phyloP scores from a whole-genome alignment of 2,888 invertebrate genomes.

The Tipula vernalis region DNA sequence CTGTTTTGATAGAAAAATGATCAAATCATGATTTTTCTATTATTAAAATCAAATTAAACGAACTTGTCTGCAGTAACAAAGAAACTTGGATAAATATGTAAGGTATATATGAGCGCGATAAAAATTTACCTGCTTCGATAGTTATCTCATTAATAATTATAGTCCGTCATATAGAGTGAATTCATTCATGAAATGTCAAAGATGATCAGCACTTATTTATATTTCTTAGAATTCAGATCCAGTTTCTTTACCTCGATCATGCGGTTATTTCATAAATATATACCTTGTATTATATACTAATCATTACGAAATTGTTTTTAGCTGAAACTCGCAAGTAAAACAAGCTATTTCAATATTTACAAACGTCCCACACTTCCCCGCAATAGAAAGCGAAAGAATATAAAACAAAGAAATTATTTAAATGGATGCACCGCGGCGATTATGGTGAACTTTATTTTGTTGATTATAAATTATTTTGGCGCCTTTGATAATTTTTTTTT shows the following conservation, averaged over 20 bases:
- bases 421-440: no score
- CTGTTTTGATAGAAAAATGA: not conserved
- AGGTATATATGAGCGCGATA: not conserved
- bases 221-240: not conserved
- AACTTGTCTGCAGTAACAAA: not conserved
- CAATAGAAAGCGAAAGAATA: no score
- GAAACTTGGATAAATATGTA: not conserved
- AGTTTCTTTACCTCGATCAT: not conserved
- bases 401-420: no score
- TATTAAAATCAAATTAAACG: not conserved
- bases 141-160: not conserved
- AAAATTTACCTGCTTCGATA: not conserved
- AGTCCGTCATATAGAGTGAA: not conserved
- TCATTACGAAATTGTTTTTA: no score
- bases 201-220: not conserved
- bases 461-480: no score
- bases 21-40: not conserved
- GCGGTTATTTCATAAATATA: no score
- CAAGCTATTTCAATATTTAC: no score
- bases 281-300: no score
- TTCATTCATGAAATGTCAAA: not conserved
- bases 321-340: no score
- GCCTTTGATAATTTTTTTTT: no score
- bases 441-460: no score
- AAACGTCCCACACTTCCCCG: no score